Evolutionary conservation across 2,888 invertebrate genomes (phyloP).

Genomic region (Stenchaetothrips biformis): DNA sequence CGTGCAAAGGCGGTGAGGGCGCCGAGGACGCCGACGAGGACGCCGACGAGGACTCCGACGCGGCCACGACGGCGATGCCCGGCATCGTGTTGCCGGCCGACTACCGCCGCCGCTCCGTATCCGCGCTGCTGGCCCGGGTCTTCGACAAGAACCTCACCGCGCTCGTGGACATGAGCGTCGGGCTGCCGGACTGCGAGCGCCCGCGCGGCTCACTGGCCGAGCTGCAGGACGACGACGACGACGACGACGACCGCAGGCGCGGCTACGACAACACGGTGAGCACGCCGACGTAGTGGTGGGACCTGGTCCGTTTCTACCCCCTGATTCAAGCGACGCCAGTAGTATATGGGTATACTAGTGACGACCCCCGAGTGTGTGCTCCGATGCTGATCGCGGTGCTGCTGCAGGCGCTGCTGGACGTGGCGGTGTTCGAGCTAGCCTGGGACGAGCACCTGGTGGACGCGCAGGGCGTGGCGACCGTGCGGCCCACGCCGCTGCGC

Average conservation of each 20-base stretch:
- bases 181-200: constrained; percentile 30
- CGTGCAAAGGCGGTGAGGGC: constrained; percentile 34
- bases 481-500: constrained; percentile 35
- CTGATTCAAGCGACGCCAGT: too few species aligned
- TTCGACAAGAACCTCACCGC: constrained; percentile 46
- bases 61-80: constrained; percentile 35
- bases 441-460: constrained; percentile 9
- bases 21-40: constrained; percentile 35
- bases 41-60: constrained; percentile 42
- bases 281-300: too few species aligned
- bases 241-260: not conserved
- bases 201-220: constrained; percentile 5
- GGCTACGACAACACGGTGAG: not conserved
- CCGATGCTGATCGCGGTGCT: constrained; percentile 31
- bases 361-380: too few species aligned
- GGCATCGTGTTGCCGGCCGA: constrained; percentile 39
- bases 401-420: constrained; percentile 31
- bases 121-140: constrained; percentile 36
- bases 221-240: not conserved
- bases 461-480: not conserved
- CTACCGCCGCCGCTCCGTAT: constrained; percentile 37
- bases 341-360: too few species aligned
- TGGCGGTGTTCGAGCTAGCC: constrained; percentile 30
- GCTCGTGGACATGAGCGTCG: constrained; percentile 40
- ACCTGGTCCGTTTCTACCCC: too few species aligned